Evolutionary conservation across 2,797 vertebrate genomes (phyloP).

Genomic region (Remorina albescens): DNA sequence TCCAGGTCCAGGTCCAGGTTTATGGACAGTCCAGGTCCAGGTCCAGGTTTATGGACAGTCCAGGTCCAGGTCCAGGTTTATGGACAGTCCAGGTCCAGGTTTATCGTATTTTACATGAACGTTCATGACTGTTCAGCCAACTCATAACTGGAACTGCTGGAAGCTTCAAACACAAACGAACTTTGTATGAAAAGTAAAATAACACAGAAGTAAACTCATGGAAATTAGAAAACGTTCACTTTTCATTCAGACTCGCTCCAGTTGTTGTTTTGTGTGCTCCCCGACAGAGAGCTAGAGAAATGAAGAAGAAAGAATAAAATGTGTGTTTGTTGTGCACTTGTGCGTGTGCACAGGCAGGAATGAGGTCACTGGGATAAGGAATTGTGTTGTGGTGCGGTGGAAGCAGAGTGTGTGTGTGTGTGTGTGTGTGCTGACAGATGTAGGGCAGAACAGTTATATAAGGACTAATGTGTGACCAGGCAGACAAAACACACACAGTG

Average conservation of each 20-base stretch:
- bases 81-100: too few relatives aligned
- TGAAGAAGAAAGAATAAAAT: neutral
- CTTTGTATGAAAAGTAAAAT: too few relatives aligned
- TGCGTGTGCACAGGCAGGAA: constrained; percentile 40
- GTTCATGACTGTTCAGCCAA: too few relatives aligned
- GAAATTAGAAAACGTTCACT: too few relatives aligned
- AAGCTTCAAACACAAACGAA: too few relatives aligned
- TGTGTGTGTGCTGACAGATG: constrained; percentile 61
- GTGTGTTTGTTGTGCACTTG: neutral
- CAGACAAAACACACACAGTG: neutral
- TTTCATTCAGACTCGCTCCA: neutral
- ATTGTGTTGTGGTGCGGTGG: constrained; percentile 51
- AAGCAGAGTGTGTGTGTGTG: constrained; percentile 38
- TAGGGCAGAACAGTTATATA: constrained; percentile 82
- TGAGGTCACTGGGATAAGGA: constrained; percentile 75
- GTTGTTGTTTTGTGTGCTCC: neutral
- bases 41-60: too few relatives aligned
- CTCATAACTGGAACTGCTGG: too few relatives aligned
- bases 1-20: too few relatives aligned
- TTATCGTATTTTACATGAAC: too few relatives aligned
- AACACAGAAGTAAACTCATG: too few relatives aligned
- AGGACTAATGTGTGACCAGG: constrained; percentile 40
- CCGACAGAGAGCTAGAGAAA: neutral
- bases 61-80: too few relatives aligned
- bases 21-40: too few relatives aligned